These are phyloP conservation scores for Gnathonemus echidnorhynchus DNA, from an alignment of 2,113 vertebrate species.

Conservation along the genomic window DNA sequence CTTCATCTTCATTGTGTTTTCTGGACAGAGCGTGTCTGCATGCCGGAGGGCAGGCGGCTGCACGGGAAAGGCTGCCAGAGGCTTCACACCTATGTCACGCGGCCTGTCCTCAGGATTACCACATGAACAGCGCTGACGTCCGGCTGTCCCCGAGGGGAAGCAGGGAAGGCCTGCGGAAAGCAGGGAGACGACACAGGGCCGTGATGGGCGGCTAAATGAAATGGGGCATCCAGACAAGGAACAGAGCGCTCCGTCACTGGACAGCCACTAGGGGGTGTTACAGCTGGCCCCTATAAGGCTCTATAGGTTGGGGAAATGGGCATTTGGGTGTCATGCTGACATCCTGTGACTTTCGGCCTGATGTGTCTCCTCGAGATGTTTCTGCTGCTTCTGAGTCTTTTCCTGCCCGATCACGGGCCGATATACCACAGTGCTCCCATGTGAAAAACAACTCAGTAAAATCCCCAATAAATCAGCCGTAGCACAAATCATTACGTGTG, in stretches of 20 bases:
- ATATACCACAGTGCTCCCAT: not conserved
- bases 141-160: too few relatives aligned
- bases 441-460: not conserved
- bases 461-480: not conserved
- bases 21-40: too few relatives aligned
- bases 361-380: not conserved
- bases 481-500: not conserved
- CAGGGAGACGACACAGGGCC: too few relatives aligned
- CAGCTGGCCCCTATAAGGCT: not conserved
- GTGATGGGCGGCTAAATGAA: not conserved
- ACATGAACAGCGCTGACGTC: too few relatives aligned
- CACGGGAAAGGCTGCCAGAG: too few relatives aligned
- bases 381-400: not conserved
- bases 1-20: not conserved
- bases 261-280: not conserved
- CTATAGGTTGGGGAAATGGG: not conserved
- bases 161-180: too few relatives aligned
- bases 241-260: not conserved
- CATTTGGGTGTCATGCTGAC: not conserved
- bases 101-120: too few relatives aligned
- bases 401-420: not conserved
- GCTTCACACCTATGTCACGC: too few relatives aligned
- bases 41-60: too few relatives aligned
- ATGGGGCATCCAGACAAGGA: not conserved
- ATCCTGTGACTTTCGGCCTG: not conserved